Conservation (phyloP, 2,797 vertebrate genomes). For the Gymnopithys bicolor region DNA sequence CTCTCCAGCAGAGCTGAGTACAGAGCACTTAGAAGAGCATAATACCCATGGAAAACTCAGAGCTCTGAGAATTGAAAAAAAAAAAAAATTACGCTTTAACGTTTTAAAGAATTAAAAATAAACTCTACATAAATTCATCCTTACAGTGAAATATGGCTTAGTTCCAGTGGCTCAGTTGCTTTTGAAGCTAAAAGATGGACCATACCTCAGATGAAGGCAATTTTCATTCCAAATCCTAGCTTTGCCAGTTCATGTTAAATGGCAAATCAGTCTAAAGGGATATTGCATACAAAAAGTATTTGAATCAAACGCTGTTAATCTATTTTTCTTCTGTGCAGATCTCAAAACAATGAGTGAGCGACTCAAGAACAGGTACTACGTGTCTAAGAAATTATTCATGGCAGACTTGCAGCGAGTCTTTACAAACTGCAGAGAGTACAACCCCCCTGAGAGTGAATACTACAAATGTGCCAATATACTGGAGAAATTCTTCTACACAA, state of each 20-base stretch:
- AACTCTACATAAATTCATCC: not conserved
- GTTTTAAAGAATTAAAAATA: not conserved
- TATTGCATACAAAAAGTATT: not conserved
- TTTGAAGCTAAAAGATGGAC: not conserved
- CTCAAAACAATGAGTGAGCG: constrained; percentile 99
- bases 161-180: not conserved
- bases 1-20: not conserved
- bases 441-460: constrained; percentile 98
- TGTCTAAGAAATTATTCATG: constrained; percentile 98
- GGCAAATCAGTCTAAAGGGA: not conserved
- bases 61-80: not conserved
- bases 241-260: not conserved
- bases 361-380: constrained; percentile 97
- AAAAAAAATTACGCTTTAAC: not conserved
- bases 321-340: constrained; percentile 82
- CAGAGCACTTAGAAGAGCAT: not conserved
- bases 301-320: constrained; percentile 57
- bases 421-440: constrained; percentile 98
- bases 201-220: not conserved
- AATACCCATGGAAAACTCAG: not conserved
- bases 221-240: not conserved
- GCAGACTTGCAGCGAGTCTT: constrained; percentile 99
- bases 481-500: constrained; percentile 99
- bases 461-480: constrained; percentile 98
- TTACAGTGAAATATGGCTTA: not conserved